These are phyloP conservation scores for Ferrisia virgata DNA, from an alignment of 2,888 invertebrate genomes.

Conservation along the genomic window DNA sequence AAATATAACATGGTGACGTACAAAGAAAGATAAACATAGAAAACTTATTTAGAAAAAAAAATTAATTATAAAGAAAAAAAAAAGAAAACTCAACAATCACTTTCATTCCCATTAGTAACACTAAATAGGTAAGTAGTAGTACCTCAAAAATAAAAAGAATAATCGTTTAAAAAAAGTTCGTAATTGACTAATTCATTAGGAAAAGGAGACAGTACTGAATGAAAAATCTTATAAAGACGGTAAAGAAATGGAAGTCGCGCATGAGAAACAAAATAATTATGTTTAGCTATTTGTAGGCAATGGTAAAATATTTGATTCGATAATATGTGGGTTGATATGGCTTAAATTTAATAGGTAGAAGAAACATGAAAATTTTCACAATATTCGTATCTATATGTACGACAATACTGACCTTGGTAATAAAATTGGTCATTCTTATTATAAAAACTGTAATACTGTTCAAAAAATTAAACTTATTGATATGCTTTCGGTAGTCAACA, in stretches of 20 bases:
- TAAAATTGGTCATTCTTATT: neutral
- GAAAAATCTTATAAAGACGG: neutral
- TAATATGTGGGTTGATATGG: neutral
- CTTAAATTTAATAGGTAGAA: neutral
- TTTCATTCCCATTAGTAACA: neutral
- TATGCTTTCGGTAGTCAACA: constrained; percentile 23
- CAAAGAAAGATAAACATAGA: neutral
- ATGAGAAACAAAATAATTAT: neutral
- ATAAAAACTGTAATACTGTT: constrained; percentile 3
- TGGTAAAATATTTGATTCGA: neutral
- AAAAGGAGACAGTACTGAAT: neutral
- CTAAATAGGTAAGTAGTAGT: neutral
- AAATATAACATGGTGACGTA: neutral
- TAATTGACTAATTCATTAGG: constrained; percentile 1
- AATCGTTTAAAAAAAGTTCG: neutral
- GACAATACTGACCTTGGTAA: neutral
- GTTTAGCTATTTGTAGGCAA: neutral
- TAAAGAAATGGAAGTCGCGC: neutral
- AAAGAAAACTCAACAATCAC: neutral
- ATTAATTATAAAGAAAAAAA: neutral
- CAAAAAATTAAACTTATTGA: constrained; percentile 29
- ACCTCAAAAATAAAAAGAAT: neutral
- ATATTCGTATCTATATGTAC: neutral
- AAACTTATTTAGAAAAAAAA: neutral
- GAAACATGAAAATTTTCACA: neutral